Evolutionary conservation across 2,113 vertebrate genomes (phyloP), one percentile per base, ranked within the genome.

Genomic region (Monopterus albus): DNA sequence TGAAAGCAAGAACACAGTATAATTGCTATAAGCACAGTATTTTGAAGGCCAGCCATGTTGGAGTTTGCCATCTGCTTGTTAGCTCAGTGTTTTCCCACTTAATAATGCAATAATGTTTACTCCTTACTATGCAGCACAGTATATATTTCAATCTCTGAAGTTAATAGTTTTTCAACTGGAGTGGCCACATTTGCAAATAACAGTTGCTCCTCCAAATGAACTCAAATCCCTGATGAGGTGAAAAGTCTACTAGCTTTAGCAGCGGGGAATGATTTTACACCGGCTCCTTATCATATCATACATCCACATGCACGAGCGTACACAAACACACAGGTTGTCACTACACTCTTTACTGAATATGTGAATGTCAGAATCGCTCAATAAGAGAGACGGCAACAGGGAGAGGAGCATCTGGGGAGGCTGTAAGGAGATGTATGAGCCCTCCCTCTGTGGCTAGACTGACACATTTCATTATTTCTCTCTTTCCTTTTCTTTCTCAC

Each of bases 71-170:
- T 81, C 81, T 83, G 74, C 62, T 80, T 75, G 66, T 81, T 79
- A 75, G 50, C 15, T 33, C 17, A 26, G 14, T 58, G 62, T 84
- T 87, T 79, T 66, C 52, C 68, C 56, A 53, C 61, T 83, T 59
- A 69, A 62, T 88, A 68, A 81, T 31, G 33, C 69, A 88, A 74
- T 74, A 80, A 83, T 83, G 77, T 84, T 85, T 71, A 81, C 61
- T 75, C 62, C 81, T 85, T 84, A 53, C 68, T 58, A 72, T 81
- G 66, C 78, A 83, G 52, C 75, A 46, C 51, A 12, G 72, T 81
- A 50, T 87, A 84, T 68, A 86, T 86, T 87, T 88, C 87, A 86
- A 85, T 90, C 62, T 76, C 67, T 75, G 33, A 29, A 89, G 78
- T 82, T 88, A 85, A 91, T 87, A 79, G 70, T 31, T 87, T 85